phyloP scores from a whole-genome alignment of 1,140 invertebrate genomes.

The Leptinotarsa texana region DNA sequence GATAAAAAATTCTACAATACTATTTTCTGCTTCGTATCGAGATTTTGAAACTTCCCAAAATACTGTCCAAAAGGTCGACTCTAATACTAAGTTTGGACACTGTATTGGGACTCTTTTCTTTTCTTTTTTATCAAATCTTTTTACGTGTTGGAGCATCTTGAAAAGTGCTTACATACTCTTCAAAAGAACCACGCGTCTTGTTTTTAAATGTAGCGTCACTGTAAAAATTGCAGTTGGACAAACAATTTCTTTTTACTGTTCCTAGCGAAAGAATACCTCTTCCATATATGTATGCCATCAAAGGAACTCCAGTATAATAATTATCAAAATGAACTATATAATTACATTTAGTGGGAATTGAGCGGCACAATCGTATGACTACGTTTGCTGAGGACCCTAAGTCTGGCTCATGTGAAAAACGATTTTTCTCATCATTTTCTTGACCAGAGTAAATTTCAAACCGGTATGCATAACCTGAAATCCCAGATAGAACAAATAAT shows the following conservation, averaged over 20 bases:
- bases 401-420: slow-evolving; percentile 22
- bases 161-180: slow-evolving; percentile 9
- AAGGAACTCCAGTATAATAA: slow-evolving; percentile 28
- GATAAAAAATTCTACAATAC: slow-evolving; percentile 51
- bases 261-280: slow-evolving; percentile 36
- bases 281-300: slow-evolving; percentile 35
- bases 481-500: slow-evolving; percentile 38
- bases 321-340: slow-evolving; percentile 34
- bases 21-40: slow-evolving; percentile 55
- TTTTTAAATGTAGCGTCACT: slow-evolving; percentile 29
- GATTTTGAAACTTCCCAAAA: slow-evolving; percentile 55
- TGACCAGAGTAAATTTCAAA: slow-evolving; percentile 32
- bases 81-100: slow-evolving; percentile 25
- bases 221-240: slow-evolving; percentile 33
- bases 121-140: slow-evolving; percentile 30
- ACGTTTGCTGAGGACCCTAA: slow-evolving; percentile 30
- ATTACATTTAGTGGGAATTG: slow-evolving; percentile 25
- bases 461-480: slow-evolving; percentile 35
- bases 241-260: slow-evolving; percentile 33
- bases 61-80: slow-evolving; percentile 55
- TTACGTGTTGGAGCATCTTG: not conserved
- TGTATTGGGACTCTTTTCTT: slow-evolving; percentile 23
- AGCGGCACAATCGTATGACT: slow-evolving; percentile 27
- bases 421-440: slow-evolving; percentile 8
- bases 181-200: slow-evolving; percentile 28